phyloP scores from a whole-genome alignment of 1,140 invertebrate genomes.

The Drosophila lacertosa region DNA sequence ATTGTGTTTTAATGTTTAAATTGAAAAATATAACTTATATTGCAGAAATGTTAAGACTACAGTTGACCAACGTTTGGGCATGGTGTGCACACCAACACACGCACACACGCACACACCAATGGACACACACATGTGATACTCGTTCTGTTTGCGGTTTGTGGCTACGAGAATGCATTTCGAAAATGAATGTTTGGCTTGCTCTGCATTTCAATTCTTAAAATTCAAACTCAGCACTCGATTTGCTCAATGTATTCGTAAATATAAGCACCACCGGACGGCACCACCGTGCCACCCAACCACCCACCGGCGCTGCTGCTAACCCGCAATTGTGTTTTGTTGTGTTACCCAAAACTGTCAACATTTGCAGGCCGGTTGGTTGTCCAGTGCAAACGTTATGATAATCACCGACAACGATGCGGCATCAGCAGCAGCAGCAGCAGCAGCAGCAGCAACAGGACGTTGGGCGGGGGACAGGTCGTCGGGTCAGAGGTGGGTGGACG shows the following conservation, averaged over 20 bases:
- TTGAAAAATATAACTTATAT: too few species aligned
- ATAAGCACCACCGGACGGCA: not conserved
- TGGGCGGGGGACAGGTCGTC: conserved; percentile 10
- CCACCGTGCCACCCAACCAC: too few species aligned
- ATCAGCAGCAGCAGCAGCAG: conserved; percentile 3
- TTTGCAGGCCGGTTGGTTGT: conserved; percentile 30
- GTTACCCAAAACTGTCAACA: conserved; percentile 70
- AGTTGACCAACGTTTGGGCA: too few species aligned
- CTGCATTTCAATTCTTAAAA: conserved; percentile 23
- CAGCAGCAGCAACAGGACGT: conserved; percentile 6
- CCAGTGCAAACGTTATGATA: conserved; percentile 69
- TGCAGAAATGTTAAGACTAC: too few species aligned
- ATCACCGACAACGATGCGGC: conserved; percentile 56
- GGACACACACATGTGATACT: conserved; percentile 11
- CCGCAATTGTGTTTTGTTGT: conserved; percentile 68
- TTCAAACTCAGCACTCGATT: conserved; percentile 17
- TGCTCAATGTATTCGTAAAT: conserved; percentile 26
- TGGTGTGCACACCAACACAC: not conserved
- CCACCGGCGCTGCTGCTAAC: not conserved
- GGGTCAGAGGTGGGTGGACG: conserved; percentile 29
- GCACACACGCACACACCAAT: conserved; percentile 1
- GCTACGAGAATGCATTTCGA: conserved; percentile 26
- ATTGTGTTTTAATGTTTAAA: too few species aligned
- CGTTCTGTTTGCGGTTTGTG: conserved; percentile 40
- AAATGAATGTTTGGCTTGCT: conserved; percentile 34